Conservation (phyloP, 2,888 invertebrate genomes). For the Tinea semifulvella region DNA sequence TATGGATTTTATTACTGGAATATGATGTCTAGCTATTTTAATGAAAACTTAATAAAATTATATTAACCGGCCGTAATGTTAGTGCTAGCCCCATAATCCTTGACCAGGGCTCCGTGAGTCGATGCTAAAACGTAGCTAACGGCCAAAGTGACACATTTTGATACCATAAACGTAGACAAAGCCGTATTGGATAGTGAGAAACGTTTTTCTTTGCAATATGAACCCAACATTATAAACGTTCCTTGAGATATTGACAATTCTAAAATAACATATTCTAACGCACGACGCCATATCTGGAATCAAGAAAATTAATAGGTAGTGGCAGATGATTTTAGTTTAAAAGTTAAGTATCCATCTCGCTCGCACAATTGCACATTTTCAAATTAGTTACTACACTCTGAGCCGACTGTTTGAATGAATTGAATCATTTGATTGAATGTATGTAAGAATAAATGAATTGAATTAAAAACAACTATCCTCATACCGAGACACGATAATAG, state of each 20-base stretch:
- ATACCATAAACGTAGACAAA: conserved; percentile 33
- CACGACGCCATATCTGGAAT: conserved; percentile 51
- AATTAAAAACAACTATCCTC: too few species aligned
- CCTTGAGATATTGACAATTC: conserved; percentile 50
- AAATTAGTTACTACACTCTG: too few species aligned
- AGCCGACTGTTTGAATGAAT: too few species aligned
- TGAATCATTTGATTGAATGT: too few species aligned
- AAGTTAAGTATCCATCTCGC: neutral
- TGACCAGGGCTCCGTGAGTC: conserved; percentile 38
- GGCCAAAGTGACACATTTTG: conserved; percentile 35
- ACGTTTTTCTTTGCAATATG: conserved; percentile 40
- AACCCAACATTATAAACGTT: conserved; percentile 46
- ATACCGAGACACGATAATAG: too few species aligned
- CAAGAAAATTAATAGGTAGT: too few species aligned
- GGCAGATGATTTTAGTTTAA: neutral
- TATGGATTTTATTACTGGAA: too few species aligned
- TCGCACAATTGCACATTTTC: too few species aligned
- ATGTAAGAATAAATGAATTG: too few species aligned
- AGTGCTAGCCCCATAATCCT: conserved; percentile 36
- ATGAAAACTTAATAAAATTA: too few species aligned
- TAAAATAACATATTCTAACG: conserved; percentile 46
- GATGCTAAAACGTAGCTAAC: conserved; percentile 41
- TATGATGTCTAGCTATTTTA: too few species aligned
- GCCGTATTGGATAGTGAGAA: conserved; percentile 37
- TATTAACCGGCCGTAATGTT: conserved; percentile 21